Evolutionary conservation across 2,113 vertebrate species (phyloP), one percentile per base, ranked within the genome.

Genomic region (Talpa occidentalis): DNA sequence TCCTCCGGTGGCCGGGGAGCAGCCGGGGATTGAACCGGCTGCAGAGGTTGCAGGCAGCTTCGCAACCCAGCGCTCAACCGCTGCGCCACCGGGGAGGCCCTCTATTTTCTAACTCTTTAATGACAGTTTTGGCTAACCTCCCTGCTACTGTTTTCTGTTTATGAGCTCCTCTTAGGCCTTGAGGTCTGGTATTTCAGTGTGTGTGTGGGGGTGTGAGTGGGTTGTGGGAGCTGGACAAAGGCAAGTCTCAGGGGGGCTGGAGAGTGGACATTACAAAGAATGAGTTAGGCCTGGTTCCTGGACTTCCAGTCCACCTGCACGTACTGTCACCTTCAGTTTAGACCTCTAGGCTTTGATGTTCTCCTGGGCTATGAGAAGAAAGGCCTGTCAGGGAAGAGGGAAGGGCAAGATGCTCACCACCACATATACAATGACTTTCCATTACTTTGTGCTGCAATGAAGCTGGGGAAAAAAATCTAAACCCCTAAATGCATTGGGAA

Each of bases 111-210:
- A n/a, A n/a, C n/a, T 66, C 64, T 67, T 47, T 47, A 94, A 70
- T 64, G 40, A 93, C 76, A 30, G 66, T 60, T 94, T 92, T 40
- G 69, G 74, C 52, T n/a, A 94, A 81, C 35, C 69, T 87, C 66
- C 69, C 62, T 91, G 56, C 42, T 52, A 90, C 59, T 88, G 42
- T 49, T 83, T 95, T 87, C 49, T 92, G 66, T 90, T 76, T 94
- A 52, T 91, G 47, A 93, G n/a, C 19, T 66, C 64, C 28, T 95
- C 49, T 88, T 92, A 95, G 35, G 42, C 56, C 64, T 3, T 54
- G 37, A 94, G 37, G 37, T 32, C 35, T 80, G 70, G n/a, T 6
- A 70, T 94, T 78, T 74, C 70, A 66, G 19, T 6, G n/a, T 30
- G 5, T 6, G 21, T 14, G 10, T 37, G 24, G 54, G 21, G 32